Conservation (phyloP, 2,888 invertebrate genomes). For the Pimpla rufipes region DNA sequence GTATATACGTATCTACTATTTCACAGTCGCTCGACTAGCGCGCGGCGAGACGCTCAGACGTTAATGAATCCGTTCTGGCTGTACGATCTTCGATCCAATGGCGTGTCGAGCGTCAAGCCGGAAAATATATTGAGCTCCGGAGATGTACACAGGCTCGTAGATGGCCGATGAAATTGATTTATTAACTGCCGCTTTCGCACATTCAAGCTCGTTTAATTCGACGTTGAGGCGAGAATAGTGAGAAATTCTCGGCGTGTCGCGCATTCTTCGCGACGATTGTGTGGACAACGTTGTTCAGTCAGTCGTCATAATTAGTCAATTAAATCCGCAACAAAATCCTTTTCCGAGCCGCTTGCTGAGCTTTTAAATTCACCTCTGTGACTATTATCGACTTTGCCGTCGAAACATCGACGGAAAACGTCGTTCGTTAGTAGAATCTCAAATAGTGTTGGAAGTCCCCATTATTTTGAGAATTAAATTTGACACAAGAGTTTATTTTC, state of each 20-base stretch:
- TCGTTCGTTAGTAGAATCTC: too few relatives aligned
- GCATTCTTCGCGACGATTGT: neutral
- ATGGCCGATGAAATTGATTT: constrained; percentile 59
- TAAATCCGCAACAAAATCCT: neutral
- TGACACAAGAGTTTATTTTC: too few relatives aligned
- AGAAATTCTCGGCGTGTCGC: neutral
- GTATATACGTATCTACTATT: constrained; percentile 51
- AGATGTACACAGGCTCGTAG: constrained; percentile 19
- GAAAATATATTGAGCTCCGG: constrained; percentile 47
- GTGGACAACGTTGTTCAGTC: neutral
- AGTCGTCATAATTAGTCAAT: neutral
- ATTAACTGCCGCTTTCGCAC: constrained; percentile 41
- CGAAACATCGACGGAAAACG: too few relatives aligned
- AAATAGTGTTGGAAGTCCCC: too few relatives aligned
- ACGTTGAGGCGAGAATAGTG: neutral
- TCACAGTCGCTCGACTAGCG: constrained; percentile 26
- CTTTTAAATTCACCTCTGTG: too few relatives aligned
- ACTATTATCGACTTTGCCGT: too few relatives aligned
- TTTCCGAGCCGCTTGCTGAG: neutral
- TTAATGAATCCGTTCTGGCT: constrained; percentile 65
- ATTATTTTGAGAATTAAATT: too few relatives aligned
- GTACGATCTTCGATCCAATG: constrained; percentile 54
- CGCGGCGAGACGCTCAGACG: constrained; percentile 54
- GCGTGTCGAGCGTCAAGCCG: constrained; percentile 59
- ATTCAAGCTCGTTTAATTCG: constrained; percentile 47